Percentiles rank a stretch among this genome's conserved stretches.
These are phyloP conservation scores for Diabrotica virgifera DNA, from an alignment of 1,140 invertebrate genomes.

Conservation along the genomic window DNA sequence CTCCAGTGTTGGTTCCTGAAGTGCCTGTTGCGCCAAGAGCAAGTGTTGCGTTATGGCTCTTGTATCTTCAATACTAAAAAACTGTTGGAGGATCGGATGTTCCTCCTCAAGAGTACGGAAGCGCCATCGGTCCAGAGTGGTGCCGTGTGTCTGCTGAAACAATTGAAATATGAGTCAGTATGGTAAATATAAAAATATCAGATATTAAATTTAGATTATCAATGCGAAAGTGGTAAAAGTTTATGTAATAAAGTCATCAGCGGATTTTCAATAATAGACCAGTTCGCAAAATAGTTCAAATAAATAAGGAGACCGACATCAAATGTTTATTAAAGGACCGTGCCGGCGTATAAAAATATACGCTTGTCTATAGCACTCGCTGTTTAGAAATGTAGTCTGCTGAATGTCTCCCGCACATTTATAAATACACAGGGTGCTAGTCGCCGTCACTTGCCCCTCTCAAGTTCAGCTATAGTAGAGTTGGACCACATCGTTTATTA, in stretches of 20 bases:
- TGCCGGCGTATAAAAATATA: constrained; percentile 44
- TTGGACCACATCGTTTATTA: no score
- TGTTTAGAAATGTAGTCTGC: constrained; percentile 44
- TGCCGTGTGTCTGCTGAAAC: constrained; percentile 68
- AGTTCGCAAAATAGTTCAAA: constrained; percentile 16
- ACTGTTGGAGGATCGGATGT: constrained; percentile 80
- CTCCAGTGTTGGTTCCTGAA: constrained; percentile 49
- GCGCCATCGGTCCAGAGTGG: constrained; percentile 76
- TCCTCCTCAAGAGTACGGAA: constrained; percentile 82
- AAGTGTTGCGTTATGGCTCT: constrained; percentile 77
- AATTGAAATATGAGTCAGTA: constrained; percentile 16
- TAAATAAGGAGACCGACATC: constrained; percentile 24
- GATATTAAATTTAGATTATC: background rate
- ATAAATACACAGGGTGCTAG: constrained; percentile 45
- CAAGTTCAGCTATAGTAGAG: constrained; percentile 37
- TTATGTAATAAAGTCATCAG: constrained; percentile 19
- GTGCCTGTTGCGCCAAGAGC: constrained; percentile 63
- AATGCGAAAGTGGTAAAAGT: constrained; percentile 12
- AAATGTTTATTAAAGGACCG: constrained; percentile 35
- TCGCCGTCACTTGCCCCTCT: constrained; percentile 42
- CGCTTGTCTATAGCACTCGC: constrained; percentile 33
- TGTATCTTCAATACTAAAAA: constrained; percentile 80
- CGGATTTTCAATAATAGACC: constrained; percentile 19
- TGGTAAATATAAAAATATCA: background rate
- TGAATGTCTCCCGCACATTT: constrained; percentile 42